Evolutionary conservation across 2,113 vertebrate species (phyloP), one percentile per base, ranked within the genome.

Genomic region (Dermatemys mawii): DNA sequence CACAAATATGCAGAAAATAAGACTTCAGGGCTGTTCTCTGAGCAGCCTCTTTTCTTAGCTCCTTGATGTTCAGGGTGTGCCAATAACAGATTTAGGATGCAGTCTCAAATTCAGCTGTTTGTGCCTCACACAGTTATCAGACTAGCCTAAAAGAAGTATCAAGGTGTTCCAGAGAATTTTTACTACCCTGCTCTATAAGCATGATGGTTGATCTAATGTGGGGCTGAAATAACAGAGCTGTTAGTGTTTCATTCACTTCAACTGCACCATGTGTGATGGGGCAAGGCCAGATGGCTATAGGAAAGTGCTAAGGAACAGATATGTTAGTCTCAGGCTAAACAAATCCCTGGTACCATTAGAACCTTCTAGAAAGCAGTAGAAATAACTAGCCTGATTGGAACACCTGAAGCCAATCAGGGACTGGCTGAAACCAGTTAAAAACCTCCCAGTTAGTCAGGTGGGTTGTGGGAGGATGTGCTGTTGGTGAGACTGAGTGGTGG

Each of bases 31-130:
- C 38, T 78, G 22, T 8, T 88, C 35, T 70, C 55, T 44, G 44
- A 76, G 83, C 46, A 80, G 51, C 0, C 0, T 26, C 67, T 88
- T 54, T 81, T 35, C 44, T 3, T 2, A 63, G 32, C 7, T 55
- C 41, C 53, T 83, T 84, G 53, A 78, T 1, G 0, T 78, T 79
- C 21, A 55, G 41, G 11, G 17, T 82, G 89, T 48, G 41, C 73
- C 38, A 84, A 67, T 32, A 84, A 32, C 76, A 84, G 38, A 67
- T 67, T 46, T 78, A 60, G 32, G 49, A 93, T 0, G 0, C 67
- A 78, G 29, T 44, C 90, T 86, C 84, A 92, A 85, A 54, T 93
- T 92, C 85, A 90, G 70, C 0, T 2, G 87, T 85, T 83, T 57
- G 48, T 80, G 57, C 53, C 87, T 49, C 53, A 1, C 3, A n/a